Evolutionary conservation across 1,140 invertebrate genomes (phyloP).

Genomic region (Sarcophaga peregrina): DNA sequence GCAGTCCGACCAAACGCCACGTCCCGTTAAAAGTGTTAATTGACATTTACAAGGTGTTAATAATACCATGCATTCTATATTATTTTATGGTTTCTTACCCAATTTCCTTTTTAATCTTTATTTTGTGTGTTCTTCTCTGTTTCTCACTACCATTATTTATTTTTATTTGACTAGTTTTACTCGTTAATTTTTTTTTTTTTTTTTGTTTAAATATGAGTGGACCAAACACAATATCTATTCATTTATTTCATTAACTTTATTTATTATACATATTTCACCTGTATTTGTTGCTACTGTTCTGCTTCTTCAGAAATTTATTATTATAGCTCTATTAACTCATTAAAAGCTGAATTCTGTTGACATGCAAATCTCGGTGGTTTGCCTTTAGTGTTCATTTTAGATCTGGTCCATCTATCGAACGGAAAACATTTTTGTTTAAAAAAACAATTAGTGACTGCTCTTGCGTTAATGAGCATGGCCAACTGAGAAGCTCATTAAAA

Average conservation of each 20-base stretch:
- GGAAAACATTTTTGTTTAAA: too few relatives aligned
- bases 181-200: background rate
- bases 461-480: too few relatives aligned
- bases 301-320: background rate
- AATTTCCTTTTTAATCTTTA: too few relatives aligned
- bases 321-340: slow-evolving; percentile 4
- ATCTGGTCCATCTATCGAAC: too few relatives aligned
- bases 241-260: background rate
- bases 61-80: background rate
- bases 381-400: too few relatives aligned
- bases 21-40: slow-evolving; percentile 23
- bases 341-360: background rate
- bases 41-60: slow-evolving; percentile 32
- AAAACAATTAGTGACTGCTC: too few relatives aligned
- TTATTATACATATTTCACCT: background rate
- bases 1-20: background rate
- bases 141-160: too few relatives aligned
- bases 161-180: background rate
- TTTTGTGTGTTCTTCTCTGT: too few relatives aligned
- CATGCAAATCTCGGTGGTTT: too few relatives aligned
- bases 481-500: too few relatives aligned
- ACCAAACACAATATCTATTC: background rate
- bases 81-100: too few relatives aligned
- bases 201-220: background rate
- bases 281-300: background rate